Evolutionary conservation across 23 tunicate genomes (phyloP).

Genomic region (Halocynthia aurantium): DNA sequence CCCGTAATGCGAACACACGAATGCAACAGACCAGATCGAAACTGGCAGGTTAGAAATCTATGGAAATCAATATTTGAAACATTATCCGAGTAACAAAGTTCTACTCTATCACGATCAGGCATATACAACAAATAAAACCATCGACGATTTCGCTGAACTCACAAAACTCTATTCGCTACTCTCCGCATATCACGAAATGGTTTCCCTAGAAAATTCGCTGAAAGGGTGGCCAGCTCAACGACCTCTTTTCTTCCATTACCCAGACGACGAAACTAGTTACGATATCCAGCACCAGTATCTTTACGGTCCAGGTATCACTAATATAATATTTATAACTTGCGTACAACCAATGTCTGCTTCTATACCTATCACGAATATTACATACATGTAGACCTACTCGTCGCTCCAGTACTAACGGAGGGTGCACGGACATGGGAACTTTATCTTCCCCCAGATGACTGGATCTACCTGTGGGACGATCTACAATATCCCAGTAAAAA

Average conservation of each 20-base stretch:
- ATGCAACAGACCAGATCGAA: conserved; percentile 84
- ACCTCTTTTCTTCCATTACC: conserved; percentile 75
- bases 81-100: not conserved
- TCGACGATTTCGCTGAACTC: conserved; percentile 44
- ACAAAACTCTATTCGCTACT: conserved; percentile 30
- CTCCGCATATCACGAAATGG: conserved; percentile 58
- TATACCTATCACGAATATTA: too few species aligned
- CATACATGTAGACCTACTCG: conserved; percentile 43
- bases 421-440: conserved; percentile 28
- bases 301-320: conserved; percentile 66
- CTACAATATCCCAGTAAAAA: conserved; percentile 12
- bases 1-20: conserved; percentile 90
- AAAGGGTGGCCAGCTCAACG: conserved; percentile 82
- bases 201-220: conserved; percentile 25
- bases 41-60: conserved; percentile 67
- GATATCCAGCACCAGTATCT: conserved; percentile 69
- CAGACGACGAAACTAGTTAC: conserved; percentile 51
- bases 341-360: too few species aligned
- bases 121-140: conserved; percentile 58
- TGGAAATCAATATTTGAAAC: not conserved
- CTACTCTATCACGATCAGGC: conserved; percentile 19
- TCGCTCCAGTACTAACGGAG: conserved; percentile 84
- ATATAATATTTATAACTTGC: too few species aligned
- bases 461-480: conserved; percentile 81
- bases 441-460: conserved; percentile 73